Percentiles rank a stretch among this genome's conserved stretches.
Conservation (phyloP, 2,797 vertebrate genomes). For the Fistularia commersonii region DNA sequence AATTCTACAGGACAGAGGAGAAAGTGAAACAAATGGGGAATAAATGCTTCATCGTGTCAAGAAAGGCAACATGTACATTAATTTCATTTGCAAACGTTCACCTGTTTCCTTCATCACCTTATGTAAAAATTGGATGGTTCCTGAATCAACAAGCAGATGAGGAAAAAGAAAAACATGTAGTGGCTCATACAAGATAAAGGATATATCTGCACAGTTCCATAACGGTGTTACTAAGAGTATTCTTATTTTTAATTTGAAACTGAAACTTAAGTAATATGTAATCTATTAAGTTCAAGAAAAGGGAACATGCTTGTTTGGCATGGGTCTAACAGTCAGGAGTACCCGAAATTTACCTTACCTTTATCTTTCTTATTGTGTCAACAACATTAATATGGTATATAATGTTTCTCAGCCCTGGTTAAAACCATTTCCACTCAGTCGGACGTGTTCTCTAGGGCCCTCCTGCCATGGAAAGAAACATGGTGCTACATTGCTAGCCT, state of each 20-base stretch:
- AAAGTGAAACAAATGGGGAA: conserved; percentile 45
- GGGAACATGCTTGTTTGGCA: conserved; percentile 5
- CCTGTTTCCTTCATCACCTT: conserved; percentile 3
- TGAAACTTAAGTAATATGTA: too few relatives aligned
- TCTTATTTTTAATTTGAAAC: too few relatives aligned
- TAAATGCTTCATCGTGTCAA: conserved; percentile 27
- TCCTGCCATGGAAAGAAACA: conserved; percentile 44
- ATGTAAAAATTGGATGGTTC: too few relatives aligned
- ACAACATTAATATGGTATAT: background rate
- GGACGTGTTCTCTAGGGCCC: conserved; percentile 52
- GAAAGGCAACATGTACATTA: background rate
- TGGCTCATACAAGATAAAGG: background rate
- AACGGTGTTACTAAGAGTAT: too few relatives aligned
- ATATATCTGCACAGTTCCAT: conserved; percentile 11
- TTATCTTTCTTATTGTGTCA: background rate
- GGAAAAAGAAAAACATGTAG: too few relatives aligned
- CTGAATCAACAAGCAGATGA: too few relatives aligned
- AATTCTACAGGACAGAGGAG: background rate
- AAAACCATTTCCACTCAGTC: conserved; percentile 6
- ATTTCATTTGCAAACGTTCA: conserved; percentile 13
- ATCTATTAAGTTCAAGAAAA: background rate
- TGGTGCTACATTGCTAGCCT: conserved; percentile 49
- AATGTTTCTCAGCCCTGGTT: conserved; percentile 2
- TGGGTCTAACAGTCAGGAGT: background rate
- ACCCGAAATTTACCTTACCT: too few relatives aligned